phyloP scores from a whole-genome alignment of 2,113 vertebrate genomes.

The Barnardius zonarius region DNA sequence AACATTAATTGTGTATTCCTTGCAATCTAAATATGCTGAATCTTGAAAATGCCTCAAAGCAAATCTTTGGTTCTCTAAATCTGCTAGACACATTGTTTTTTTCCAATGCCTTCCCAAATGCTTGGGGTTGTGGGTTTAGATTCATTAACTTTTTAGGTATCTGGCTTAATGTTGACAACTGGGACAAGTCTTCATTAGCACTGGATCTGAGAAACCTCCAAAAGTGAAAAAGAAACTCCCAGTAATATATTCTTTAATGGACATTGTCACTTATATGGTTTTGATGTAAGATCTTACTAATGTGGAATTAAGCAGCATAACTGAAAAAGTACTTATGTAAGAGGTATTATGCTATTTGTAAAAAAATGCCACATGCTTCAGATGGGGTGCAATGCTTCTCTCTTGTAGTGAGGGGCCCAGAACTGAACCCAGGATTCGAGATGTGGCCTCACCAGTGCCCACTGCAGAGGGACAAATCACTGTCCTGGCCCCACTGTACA shows the following conservation, averaged over 20 bases:
- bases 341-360: neutral
- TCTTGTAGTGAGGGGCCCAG: neutral
- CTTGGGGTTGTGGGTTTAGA: rapidly evolving
- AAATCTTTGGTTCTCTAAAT: neutral
- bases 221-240: neutral
- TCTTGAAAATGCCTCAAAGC: neutral
- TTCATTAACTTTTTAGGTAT: neutral
- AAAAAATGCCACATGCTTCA: neutral
- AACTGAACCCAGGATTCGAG: neutral
- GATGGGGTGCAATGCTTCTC: no score
- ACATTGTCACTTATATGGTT: neutral
- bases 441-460: neutral
- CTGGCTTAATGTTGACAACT: neutral
- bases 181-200: neutral
- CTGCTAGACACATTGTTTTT: neutral
- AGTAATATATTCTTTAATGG: neutral
- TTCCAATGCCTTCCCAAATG: neutral
- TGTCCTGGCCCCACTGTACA: neutral
- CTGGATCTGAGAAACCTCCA: neutral
- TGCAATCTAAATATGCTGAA: neutral
- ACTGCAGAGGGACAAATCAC: neutral
- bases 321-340: neutral
- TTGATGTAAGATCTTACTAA: neutral
- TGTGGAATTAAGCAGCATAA: neutral
- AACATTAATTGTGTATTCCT: neutral